Conservation (phyloP, 2,113 vertebrate genomes). For the Gorilla gorilla region DNA sequence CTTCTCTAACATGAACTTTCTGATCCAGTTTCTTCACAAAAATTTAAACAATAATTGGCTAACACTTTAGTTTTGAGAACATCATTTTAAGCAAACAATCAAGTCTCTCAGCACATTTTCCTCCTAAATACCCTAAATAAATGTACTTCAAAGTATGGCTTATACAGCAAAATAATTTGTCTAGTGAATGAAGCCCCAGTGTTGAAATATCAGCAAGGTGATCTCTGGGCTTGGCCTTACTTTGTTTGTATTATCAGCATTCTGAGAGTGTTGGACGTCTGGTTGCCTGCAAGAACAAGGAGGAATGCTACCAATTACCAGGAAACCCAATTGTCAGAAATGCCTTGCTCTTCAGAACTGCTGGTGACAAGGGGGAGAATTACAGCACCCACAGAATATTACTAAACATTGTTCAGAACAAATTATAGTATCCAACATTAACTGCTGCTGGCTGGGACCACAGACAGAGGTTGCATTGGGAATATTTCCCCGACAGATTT, state of each 20-base stretch:
- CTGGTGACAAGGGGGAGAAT: neutral
- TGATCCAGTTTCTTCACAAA: neutral
- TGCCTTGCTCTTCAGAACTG: neutral
- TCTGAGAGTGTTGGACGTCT: neutral
- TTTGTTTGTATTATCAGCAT: neutral
- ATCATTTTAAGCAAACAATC: slow-evolving; percentile 16
- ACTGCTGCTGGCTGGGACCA: neutral
- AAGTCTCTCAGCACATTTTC: neutral
- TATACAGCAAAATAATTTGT: neutral
- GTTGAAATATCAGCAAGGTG: neutral
- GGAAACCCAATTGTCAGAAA: neutral
- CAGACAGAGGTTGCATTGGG: neutral
- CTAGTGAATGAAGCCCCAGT: neutral
- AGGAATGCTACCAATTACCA: neutral
- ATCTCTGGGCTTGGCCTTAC: neutral
- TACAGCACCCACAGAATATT: neutral
- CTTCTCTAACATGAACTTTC: neutral
- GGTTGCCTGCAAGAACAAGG: neutral
- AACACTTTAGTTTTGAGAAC: neutral
- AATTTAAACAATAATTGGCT: neutral
- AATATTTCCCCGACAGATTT: neutral
- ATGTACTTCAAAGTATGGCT: neutral
- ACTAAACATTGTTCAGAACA: neutral
- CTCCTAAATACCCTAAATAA: neutral
- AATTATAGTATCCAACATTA: neutral